These are phyloP conservation scores for Thecocarcelia acutangulata DNA, from an alignment of 2,888 invertebrate species.

Conservation along the genomic window DNA sequence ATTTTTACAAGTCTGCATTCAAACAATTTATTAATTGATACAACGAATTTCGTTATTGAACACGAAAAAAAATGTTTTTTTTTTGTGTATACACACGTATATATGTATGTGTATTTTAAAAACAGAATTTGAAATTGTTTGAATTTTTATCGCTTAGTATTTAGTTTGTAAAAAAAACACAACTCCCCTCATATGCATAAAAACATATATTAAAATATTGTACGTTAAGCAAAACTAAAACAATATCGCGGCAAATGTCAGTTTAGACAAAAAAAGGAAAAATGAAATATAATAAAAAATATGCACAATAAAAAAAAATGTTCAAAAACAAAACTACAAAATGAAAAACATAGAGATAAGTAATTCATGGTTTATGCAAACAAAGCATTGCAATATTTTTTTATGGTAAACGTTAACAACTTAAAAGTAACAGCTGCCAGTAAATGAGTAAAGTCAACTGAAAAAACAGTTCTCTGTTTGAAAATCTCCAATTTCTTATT, in stretches of 20 bases:
- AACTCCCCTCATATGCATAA: slow-evolving; percentile 45
- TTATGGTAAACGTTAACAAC: slow-evolving; percentile 9
- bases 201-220: slow-evolving; percentile 42
- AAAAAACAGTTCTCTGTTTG: too few species aligned
- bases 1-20: too few species aligned
- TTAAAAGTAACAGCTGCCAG: neutral
- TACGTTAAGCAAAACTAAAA: slow-evolving; percentile 49
- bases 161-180: neutral
- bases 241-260: slow-evolving; percentile 66
- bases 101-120: too few species aligned
- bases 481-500: too few species aligned
- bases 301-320: slow-evolving; percentile 11
- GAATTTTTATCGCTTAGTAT: too few species aligned
- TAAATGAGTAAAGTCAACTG: neutral
- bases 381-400: slow-evolving; percentile 26
- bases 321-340: slow-evolving; percentile 26
- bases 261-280: slow-evolving; percentile 31
- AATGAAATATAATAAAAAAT: slow-evolving; percentile 10
- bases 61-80: too few species aligned
- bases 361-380: slow-evolving; percentile 58
- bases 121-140: too few species aligned
- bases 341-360: slow-evolving; percentile 17
- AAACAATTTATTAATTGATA: too few species aligned
- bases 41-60: too few species aligned
- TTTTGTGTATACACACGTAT: too few species aligned